Base-by-base conservation (phyloP, 2,797 vertebrate genomes). In the Acipenser oxyrinchus region DNA sequence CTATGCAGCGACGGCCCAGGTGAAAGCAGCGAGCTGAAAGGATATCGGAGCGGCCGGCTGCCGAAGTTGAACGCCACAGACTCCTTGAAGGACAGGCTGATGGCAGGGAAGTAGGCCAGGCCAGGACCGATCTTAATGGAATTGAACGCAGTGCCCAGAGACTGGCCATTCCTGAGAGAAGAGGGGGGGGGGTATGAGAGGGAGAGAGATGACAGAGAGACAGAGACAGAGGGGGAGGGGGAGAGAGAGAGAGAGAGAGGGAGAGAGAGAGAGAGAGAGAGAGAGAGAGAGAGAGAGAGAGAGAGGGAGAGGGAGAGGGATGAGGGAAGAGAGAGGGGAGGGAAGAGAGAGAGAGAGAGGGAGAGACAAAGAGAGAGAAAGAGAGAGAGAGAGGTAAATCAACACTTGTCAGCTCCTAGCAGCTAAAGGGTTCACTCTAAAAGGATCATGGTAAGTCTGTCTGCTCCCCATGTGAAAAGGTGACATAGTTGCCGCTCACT, bases 61-160 rank as follows among this genome's bases (percentile, higher is more conserved):
- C 96, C 96, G 0, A 99, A 98, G 86, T 99, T 99, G 80, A 99
- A 99, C n/a, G 95, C 95, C 78, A 99, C 96, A 0, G 96, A 98
- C 78, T 99, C 96, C 79, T 98, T 98, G 74, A 98, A 99, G 1
- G 96, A 99, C 7, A 99, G 88, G 78, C 96, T 99, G 86, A 99
- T 98, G 71, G 96, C 95, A 1, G 96, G 96, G 70, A 99, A 99
- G 79, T 98, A 99, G 1, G 96, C 96, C 51, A 97, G 83, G 0
- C 94, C 95, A 0, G 92, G 86, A 6, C 96, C 96, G 62, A 81
- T 91, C 2, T 94, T 94, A 63, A 99, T 93, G 84, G 91, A 88
- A 79, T 91, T 92, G 76, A 99, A 98, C 48, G 96, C 95, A 0
- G 86, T 88, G 66, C 96, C 96, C 51, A 99, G 84, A 55, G 93